These are phyloP conservation scores for Ophion ventricosus DNA, from an alignment of 2,888 invertebrate genomes.

Conservation along the genomic window DNA sequence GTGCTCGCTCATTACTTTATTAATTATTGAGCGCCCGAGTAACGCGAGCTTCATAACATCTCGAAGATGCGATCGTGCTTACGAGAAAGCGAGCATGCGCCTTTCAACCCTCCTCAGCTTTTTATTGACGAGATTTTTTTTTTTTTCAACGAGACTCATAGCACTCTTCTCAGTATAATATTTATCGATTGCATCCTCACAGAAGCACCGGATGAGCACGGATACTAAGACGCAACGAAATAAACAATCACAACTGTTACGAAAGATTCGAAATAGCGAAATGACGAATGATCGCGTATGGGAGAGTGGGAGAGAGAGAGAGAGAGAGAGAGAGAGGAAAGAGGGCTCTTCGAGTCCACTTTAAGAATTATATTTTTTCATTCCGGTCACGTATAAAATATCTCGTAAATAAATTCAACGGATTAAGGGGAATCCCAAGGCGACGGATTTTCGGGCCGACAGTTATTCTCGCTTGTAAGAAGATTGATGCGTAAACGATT, in stretches of 20 bases:
- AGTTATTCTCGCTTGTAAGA: background rate
- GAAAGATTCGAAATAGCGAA: background rate
- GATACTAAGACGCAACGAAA: background rate
- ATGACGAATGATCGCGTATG: background rate
- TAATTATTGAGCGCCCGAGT: constrained; percentile 56
- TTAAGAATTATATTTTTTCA: background rate
- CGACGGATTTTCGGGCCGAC: background rate
- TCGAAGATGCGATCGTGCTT: constrained; percentile 8
- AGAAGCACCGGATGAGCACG: background rate
- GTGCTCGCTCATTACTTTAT: constrained; percentile 60
- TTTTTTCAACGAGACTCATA: constrained; percentile 9
- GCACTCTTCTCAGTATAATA: background rate
- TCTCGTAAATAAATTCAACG: background rate
- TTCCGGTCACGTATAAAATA: background rate
- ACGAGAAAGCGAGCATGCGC: constrained; percentile 8
- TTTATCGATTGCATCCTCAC: background rate
- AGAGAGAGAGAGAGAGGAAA: background rate
- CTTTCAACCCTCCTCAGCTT: constrained; percentile 26
- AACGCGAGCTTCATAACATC: constrained; percentile 35
- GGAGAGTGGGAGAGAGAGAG: too few species aligned
- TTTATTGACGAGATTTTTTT: constrained; percentile 15
- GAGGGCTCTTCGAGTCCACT: background rate
- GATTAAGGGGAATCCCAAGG: background rate
- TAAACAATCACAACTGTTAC: background rate
- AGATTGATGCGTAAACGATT: background rate